Base-by-base conservation (phyloP, 2,797 vertebrate species). In the Falco biarmicus region DNA sequence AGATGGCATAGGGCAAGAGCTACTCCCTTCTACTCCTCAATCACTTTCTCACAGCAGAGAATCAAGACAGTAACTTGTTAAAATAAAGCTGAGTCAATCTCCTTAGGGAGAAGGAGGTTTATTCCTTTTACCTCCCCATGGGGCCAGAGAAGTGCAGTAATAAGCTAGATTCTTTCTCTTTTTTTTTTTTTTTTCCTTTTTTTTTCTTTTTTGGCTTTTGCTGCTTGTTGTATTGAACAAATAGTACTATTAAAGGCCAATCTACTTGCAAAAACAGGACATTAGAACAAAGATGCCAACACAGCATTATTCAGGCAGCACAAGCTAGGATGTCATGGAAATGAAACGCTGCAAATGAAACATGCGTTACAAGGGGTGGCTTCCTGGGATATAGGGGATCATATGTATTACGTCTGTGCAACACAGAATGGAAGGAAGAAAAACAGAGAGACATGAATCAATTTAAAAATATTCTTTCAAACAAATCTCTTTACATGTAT, bases 391-490 rank as follows among this genome's bases (percentile, higher is more conserved):
- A 80, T 6, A 65, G 48, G 56, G 84, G 84, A 60, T 64, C 13
- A 1, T 57, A 70, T 28, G 51, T 48, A 63, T 60, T 60, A 48
- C 10, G 39, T 56, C 77, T 84, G 60, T 47, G 68, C 78, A 92
- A 85, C 26, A 63, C 4, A 81, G 20, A 73, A 84, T 10, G 45
- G 21, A 29, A 79, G 43, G 87, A 97, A 93, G 45, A 87, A 96
- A 89, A 91, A 5, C 75, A 89, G 73, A 94, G 13, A 93, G 32
- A 69, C 84, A 32, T 22, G 3, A 71, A 81, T 63, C 43, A 59
- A 25, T 75, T 94, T 76, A 21, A 84, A 97, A 96, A 91, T 43
- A 73, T 60, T 75, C 32, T 93, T 96, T 92, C 66, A 63, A 87
- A 87, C 14, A 57, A 64, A 69, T 41, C 59, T 73, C 32, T 87